A percentile compares a stretch with the other conserved stretches of the same genome.
Evolutionary conservation across 2,888 invertebrate genomes (phyloP).

Genomic region (Mythimna loreyi): DNA sequence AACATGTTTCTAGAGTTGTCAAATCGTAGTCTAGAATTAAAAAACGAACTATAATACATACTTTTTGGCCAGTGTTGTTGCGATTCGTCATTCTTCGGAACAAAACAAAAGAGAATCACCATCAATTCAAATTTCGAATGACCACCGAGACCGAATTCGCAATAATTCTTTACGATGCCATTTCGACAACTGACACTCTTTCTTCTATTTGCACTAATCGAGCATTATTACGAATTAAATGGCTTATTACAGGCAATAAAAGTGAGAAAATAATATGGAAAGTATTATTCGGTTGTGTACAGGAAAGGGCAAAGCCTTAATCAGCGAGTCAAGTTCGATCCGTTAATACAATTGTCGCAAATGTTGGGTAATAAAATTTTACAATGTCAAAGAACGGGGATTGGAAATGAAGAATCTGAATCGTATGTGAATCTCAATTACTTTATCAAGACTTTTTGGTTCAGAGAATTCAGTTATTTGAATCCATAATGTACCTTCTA

Average conservation of each 20-base stretch:
- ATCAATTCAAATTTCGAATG: conserved; percentile 40
- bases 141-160: conserved; percentile 25
- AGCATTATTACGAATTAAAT: conserved; percentile 62
- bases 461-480: conserved; percentile 36
- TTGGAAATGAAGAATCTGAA: conserved; percentile 15
- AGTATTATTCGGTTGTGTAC: conserved; percentile 62
- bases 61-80: neutral
- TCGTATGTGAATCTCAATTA: conserved; percentile 42
- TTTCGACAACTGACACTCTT: conserved; percentile 42
- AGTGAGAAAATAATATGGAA: conserved; percentile 71
- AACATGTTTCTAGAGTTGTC: too few species aligned
- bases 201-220: conserved; percentile 55
- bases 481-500: conserved; percentile 1
- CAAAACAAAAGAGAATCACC: conserved; percentile 35
- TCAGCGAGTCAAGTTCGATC: conserved; percentile 70
- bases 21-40: too few species aligned
- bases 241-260: conserved; percentile 77
- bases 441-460: conserved; percentile 44
- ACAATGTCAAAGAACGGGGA: conserved; percentile 70
- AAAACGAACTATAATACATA: too few species aligned
- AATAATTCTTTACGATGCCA: conserved; percentile 40
- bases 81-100: neutral
- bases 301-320: conserved; percentile 72
- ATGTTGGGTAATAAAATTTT: conserved; percentile 86
- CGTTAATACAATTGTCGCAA: conserved; percentile 79